Conservation (phyloP, 1,140 invertebrate species). For the Aplysia californica region DNA sequence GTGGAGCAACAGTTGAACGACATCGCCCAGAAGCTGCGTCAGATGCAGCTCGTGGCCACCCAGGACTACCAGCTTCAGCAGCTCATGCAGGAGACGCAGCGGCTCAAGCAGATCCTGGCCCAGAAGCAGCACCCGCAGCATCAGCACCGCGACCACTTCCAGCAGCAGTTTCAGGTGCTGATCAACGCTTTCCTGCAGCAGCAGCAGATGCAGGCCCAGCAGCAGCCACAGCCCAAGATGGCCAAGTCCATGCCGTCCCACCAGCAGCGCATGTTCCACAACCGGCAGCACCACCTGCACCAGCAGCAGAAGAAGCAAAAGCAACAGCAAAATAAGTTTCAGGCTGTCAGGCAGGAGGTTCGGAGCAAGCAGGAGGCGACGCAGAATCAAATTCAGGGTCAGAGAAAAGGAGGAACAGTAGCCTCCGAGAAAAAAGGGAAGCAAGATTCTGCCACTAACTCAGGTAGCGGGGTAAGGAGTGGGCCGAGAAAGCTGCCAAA, state of each 20-base stretch:
- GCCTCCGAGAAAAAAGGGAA: not conserved
- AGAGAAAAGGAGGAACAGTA: too few species aligned
- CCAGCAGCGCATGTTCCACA: not conserved
- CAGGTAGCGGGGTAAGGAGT: not conserved
- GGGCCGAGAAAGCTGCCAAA: not conserved
- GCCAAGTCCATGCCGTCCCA: not conserved
- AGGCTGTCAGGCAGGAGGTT: not conserved
- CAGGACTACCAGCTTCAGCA: constrained; percentile 13
- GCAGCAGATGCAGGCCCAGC: not conserved
- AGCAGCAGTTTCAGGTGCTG: constrained; percentile 11
- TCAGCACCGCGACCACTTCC: constrained; percentile 7
- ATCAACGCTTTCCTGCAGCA: constrained; percentile 25
- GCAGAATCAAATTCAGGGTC: too few species aligned
- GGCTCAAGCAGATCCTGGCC: not conserved
- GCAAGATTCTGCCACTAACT: not conserved
- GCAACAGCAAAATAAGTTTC: constrained; percentile 15
- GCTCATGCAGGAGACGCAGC: constrained; percentile 13
- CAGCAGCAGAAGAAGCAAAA: constrained; percentile 10
- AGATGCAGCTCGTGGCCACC: constrained; percentile 12
- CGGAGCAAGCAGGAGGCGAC: too few species aligned
- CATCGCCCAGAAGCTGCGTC: constrained; percentile 13
- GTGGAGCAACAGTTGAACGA: constrained; percentile 24
- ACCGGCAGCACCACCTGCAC: constrained; percentile 2
- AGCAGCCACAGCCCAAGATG: constrained; percentile 21
- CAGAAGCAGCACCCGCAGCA: constrained; percentile 20